Conservation (phyloP, 2,113 vertebrate genomes). For the Solea senegalensis region DNA sequence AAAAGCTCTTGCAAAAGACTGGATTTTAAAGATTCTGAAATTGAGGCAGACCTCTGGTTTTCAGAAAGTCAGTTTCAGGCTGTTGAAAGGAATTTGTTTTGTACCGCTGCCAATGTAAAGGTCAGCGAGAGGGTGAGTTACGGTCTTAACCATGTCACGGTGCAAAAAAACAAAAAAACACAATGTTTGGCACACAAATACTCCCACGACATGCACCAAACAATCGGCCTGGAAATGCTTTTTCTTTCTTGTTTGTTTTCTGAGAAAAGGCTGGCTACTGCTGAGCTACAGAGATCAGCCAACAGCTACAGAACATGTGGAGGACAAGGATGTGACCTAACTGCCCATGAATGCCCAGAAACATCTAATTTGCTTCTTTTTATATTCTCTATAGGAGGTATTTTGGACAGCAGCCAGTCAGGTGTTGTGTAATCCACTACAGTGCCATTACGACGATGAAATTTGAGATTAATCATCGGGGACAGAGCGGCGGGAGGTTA, state of each 20-base stretch:
- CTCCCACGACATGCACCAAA: slow-evolving; percentile 12
- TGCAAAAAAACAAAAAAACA: not conserved
- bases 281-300: slow-evolving; percentile 2
- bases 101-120: slow-evolving; percentile 37
- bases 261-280: slow-evolving; percentile 15
- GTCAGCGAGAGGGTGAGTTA: slow-evolving; percentile 1
- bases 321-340: slow-evolving; percentile 9
- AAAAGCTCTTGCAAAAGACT: too few species aligned
- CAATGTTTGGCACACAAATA: not conserved
- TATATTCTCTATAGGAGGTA: not conserved
- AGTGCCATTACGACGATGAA: slow-evolving; percentile 57
- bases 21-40: too few species aligned
- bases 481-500: not conserved
- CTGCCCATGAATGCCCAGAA: not conserved
- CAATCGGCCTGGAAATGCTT: slow-evolving; percentile 31
- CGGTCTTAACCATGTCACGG: not conserved
- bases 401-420: slow-evolving; percentile 1
- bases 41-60: too few species aligned
- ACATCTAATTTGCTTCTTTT: not conserved
- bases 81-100: slow-evolving; percentile 19
- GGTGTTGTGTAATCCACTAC: slow-evolving; percentile 28
- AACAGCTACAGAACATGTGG: not conserved
- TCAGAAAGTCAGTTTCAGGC: too few species aligned
- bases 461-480: slow-evolving; percentile 31
- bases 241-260: slow-evolving; percentile 37